Conservation (phyloP, 1,140 invertebrate genomes). For the Diploscapter pachys region DNA sequence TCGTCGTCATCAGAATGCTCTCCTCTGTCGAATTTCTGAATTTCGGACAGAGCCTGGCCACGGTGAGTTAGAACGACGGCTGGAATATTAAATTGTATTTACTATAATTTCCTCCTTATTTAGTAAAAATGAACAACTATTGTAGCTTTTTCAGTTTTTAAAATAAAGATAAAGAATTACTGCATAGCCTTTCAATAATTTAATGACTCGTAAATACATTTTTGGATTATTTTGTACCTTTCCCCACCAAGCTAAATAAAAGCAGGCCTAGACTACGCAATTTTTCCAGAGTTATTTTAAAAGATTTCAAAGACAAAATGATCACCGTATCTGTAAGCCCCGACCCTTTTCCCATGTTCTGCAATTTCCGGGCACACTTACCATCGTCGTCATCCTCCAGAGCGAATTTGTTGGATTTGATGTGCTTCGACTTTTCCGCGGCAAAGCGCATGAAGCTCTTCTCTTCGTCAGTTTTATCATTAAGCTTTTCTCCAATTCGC, state of each 20-base stretch:
- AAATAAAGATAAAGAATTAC: too few relatives aligned
- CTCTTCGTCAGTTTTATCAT: conserved; percentile 29
- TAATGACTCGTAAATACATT: too few relatives aligned
- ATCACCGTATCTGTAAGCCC: too few relatives aligned
- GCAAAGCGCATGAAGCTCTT: conserved; percentile 35
- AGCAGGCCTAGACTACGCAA: too few relatives aligned
- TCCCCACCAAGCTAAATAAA: neutral
- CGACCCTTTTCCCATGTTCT: too few relatives aligned
- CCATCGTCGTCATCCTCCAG: conserved; percentile 30
- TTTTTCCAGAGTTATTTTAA: too few relatives aligned
- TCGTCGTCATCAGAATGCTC: conserved; percentile 40
- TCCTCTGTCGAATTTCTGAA: conserved; percentile 37
- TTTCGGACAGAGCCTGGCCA: conserved; percentile 35
- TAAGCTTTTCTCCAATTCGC: conserved; percentile 35
- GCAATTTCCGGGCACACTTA: neutral
- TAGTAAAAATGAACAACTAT: neutral
- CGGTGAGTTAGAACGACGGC: conserved; percentile 30
- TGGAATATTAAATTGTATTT: neutral
- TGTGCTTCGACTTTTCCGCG: conserved; percentile 18
- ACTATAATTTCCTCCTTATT: neutral
- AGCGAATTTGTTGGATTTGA: conserved; percentile 32
- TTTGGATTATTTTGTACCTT: conserved; percentile 1
- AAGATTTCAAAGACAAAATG: too few relatives aligned
- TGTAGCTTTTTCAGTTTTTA: too few relatives aligned
- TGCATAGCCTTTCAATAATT: too few relatives aligned